Percentiles rank a stretch among this genome's conserved stretches.
phyloP scores from a whole-genome alignment of 2,113 vertebrate genomes.

The Oncorhynchus clarkii region DNA sequence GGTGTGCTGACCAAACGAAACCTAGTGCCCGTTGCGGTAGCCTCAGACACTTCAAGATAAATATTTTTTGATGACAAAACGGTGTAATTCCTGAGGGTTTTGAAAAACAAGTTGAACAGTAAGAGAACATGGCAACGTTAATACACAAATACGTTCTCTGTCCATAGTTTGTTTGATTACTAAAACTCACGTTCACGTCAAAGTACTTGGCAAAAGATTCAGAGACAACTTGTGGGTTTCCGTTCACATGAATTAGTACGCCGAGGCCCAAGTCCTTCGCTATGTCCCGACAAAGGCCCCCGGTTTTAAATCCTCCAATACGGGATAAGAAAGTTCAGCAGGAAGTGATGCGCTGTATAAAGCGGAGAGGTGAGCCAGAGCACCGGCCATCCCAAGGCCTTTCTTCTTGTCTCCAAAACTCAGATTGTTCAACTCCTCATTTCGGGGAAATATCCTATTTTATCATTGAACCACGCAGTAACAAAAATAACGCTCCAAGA shows the following conservation, averaged over 20 bases:
- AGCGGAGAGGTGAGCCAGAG: neutral
- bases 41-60: slow-evolving; percentile 45
- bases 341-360: neutral
- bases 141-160: slow-evolving; percentile 42
- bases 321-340: slow-evolving; percentile 47
- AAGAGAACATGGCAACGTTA: slow-evolving; percentile 32
- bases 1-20: slow-evolving; percentile 43
- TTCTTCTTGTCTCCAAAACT: neutral
- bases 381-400: neutral
- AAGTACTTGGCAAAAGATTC: slow-evolving; percentile 50
- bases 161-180: slow-evolving; percentile 50
- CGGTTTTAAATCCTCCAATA: slow-evolving; percentile 50
- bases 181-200: slow-evolving; percentile 46
- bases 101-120: slow-evolving; percentile 45
- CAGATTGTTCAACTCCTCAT: neutral
- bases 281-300: slow-evolving; percentile 50
- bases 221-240: slow-evolving; percentile 47
- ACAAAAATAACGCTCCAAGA: too few relatives aligned
- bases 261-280: slow-evolving; percentile 49
- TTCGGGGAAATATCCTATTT: neutral
- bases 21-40: slow-evolving; percentile 26
- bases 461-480: neutral
- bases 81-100: slow-evolving; percentile 52
- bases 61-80: slow-evolving; percentile 50
- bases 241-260: slow-evolving; percentile 16